phyloP scores from a whole-genome alignment of 2,888 invertebrate genomes.

The Athalia rosae region DNA sequence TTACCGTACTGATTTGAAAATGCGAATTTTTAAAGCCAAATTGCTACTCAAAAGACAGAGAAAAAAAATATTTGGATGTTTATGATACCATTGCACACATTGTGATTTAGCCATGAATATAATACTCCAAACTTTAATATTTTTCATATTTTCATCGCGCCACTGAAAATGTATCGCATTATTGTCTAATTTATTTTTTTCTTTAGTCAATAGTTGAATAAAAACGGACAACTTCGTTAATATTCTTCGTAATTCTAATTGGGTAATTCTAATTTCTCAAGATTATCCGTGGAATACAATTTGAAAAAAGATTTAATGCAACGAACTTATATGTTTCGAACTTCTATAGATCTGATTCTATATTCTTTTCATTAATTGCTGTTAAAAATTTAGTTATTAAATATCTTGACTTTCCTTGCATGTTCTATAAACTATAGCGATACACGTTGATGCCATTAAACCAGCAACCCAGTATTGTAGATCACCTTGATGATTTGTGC shows the following conservation, averaged over 20 bases:
- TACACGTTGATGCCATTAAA: constrained; percentile 21
- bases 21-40: not conserved
- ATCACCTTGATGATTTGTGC: constrained; percentile 37
- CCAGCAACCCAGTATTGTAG: constrained; percentile 19
- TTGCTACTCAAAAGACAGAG: not conserved
- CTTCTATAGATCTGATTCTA: constrained; percentile 17
- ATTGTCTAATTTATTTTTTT: not conserved
- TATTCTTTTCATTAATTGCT: not conserved
- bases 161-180: constrained; percentile 42
- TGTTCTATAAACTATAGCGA: constrained; percentile 19
- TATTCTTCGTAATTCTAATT: constrained; percentile 9
- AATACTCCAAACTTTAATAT: constrained; percentile 14
- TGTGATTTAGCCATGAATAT: not conserved
- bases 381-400: constrained; percentile 16
- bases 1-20: not conserved
- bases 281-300: constrained; percentile 3
- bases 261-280: constrained; percentile 10
- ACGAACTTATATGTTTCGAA: constrained; percentile 23
- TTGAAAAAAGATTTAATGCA: not conserved
- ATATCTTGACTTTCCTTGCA: constrained; percentile 11
- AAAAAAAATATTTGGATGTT: not conserved
- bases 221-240: constrained; percentile 16
- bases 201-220: constrained; percentile 2
- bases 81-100: constrained; percentile 1
- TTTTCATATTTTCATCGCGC: constrained; percentile 2